Base-by-base conservation (phyloP, 2,888 invertebrate genomes). In the Endotricha flammealis region DNA sequence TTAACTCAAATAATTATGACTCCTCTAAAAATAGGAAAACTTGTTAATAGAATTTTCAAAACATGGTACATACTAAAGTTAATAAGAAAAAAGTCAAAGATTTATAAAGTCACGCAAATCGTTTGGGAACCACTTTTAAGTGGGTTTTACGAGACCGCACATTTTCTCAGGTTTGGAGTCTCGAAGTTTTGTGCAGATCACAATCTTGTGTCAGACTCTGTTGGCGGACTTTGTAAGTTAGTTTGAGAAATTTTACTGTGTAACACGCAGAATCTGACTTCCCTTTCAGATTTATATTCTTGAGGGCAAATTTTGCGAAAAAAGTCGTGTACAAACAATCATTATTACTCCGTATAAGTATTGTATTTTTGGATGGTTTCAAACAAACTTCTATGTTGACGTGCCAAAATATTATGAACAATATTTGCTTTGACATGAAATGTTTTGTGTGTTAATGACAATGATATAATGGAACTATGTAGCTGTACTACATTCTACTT, bases 121-220 rank as follows among this genome's bases (percentile, higher is more conserved):
- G 38, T 49, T 49, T 27, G 35, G 43, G 31, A 24, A 43, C 79
- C 81, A 79, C 77, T 80, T 77, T 36, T 44, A 77, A 74, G 80
- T 82, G 80, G 80, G 46, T 63, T 79, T 81, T 44, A 46, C 40
- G 50, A 72, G 65, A 66, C 68, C 62, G 65, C 57, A 68, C 55
- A 57, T 66, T 65, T 27, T 61, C 63, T 57, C 63, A 64, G 57
- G 53, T 51, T 59, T 62, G 67, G 61, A 60, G 71, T 65, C 61
- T 55, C 67, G 64, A 76, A 76, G 63, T 64, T 73, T 64, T 65
- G 70, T 70, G 72, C 70, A 69, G 69, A 71, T 75, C 65, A 69
- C 71, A 77, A 70, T 70, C 64, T 62, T 45, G 47, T 59, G 70
- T 71, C 76, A 72, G 74, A 75, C 80, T 69, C 79, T 74, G 79